Base-by-base conservation (phyloP, 2,888 invertebrate species). In the Apotomis betuletana region DNA sequence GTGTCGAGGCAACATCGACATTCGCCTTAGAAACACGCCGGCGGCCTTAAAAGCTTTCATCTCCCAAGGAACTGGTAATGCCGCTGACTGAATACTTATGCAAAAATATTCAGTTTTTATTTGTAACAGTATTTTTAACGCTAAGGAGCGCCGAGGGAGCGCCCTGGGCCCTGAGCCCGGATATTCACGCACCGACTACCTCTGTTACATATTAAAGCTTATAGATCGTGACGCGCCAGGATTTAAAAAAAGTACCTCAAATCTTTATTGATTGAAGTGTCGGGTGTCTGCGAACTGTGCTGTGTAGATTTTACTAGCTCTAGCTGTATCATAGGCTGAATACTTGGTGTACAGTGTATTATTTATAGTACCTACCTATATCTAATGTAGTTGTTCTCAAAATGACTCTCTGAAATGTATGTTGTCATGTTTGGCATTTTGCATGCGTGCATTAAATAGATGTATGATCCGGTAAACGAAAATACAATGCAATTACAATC, bases 41-140 rank as follows among this genome's bases (percentile, higher is more conserved):
- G 81, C 84, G 89, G 91, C 90, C 80, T 90, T 89, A 92, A 92
- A 93, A 93, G 92, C 92, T 92, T 92, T 92, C 86, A 90, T 89
- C 90, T 87, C 87, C 86, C 83, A 85, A 84, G 89, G 87, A 89
- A 90, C 90, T 80, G 85, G 89, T 91, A 90, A 90, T 89, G 85
- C 87, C 84, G 83, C 82, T 81, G 84, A 79, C 78, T 77, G 84
- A 80, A 83, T 83, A 72, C 68, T 85, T 90, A 91, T 91, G 91
- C 87, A 90, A 90, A 92, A 91, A 90, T 91, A 90, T 91, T 87
- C 86, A 87, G 86, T 90, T 92, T 92, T 92, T 91, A 89, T 91
- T 88, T 83, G 80, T 77, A 79, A 81, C 83, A 82, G 83, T 87
- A 89, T 88, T 90, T 89, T 86, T 80, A 82, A 86, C 82, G 84